Percentiles rank a stretch among this genome's conserved stretches.
Conservation (phyloP, 2,888 invertebrate species). For the Lochmaea crataegi region DNA sequence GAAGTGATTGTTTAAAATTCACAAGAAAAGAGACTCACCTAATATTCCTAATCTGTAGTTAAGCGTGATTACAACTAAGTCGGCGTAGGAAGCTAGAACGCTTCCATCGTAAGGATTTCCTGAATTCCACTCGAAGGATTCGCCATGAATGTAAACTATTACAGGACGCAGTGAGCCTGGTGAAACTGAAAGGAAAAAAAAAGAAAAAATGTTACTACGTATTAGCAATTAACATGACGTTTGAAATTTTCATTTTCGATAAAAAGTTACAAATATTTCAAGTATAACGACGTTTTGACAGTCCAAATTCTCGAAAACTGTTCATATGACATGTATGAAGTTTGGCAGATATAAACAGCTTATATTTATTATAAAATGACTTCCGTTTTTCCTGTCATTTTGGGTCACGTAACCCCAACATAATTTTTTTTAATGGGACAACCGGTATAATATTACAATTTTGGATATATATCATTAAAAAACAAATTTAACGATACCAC, state of each 20-base stretch:
- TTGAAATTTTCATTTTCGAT: too few species aligned
- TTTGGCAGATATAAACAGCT: too few species aligned
- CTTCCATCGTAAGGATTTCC: constrained; percentile 98
- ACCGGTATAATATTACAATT: too few species aligned
- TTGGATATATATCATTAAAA: too few species aligned
- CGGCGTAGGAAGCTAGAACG: constrained; percentile 91
- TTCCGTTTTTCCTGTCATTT: too few species aligned
- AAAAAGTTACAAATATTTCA: not conserved
- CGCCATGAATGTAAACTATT: constrained; percentile 86
- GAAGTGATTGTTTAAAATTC: not conserved
- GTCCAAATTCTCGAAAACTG: too few species aligned
- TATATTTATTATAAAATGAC: too few species aligned
- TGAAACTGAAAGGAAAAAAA: constrained; percentile 65
- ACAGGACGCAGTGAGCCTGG: constrained; percentile 75
- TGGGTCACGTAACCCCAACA: too few species aligned
- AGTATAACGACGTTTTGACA: too few species aligned
- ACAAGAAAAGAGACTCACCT: constrained; percentile 67
- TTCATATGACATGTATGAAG: too few species aligned
- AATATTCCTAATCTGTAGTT: constrained; percentile 95
- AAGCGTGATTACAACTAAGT: constrained; percentile 93
- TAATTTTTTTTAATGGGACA: too few species aligned
- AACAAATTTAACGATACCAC: too few species aligned
- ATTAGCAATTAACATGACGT: not conserved
- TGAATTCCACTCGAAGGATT: constrained; percentile 94
- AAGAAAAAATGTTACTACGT: not conserved